Evolutionary conservation across 2,113 vertebrate species (phyloP).

Genomic region (Chlorocebus sabaeus): DNA sequence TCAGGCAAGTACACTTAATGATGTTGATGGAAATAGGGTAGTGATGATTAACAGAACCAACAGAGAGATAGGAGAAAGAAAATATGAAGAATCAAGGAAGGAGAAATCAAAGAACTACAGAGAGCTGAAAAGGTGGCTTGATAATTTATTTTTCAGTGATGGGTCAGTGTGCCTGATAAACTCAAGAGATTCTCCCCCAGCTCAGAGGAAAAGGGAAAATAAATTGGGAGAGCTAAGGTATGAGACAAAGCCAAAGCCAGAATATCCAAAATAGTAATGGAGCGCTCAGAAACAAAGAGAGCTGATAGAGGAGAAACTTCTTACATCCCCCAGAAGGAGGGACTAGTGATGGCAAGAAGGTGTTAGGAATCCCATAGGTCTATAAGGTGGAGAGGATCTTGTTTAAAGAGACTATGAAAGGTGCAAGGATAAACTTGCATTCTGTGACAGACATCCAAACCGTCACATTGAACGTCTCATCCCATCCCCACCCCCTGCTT

Average conservation of each 20-base stretch:
- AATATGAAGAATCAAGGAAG: background rate
- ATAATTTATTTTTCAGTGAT: background rate
- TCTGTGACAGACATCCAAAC: background rate
- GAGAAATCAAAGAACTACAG: background rate
- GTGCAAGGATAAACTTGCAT: background rate
- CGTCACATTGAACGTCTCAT: background rate
- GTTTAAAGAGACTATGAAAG: background rate
- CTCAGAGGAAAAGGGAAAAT: background rate
- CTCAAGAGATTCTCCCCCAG: background rate
- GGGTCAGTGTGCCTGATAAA: background rate
- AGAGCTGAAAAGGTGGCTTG: background rate
- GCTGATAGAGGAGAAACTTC: background rate
- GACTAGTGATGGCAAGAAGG: background rate
- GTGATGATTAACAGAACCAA: background rate
- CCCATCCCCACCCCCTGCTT: background rate
- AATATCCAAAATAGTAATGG: background rate
- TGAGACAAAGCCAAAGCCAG: slow-evolving; percentile 1
- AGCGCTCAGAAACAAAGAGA: background rate
- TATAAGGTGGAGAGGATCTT: background rate
- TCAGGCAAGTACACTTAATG: background rate
- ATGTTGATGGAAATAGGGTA: background rate
- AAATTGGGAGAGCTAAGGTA: background rate
- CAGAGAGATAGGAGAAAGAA: background rate
- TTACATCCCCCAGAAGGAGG: background rate
- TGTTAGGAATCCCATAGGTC: background rate